phyloP scores from a whole-genome alignment of 2,888 invertebrate species.

The Coenonympha arcania region DNA sequence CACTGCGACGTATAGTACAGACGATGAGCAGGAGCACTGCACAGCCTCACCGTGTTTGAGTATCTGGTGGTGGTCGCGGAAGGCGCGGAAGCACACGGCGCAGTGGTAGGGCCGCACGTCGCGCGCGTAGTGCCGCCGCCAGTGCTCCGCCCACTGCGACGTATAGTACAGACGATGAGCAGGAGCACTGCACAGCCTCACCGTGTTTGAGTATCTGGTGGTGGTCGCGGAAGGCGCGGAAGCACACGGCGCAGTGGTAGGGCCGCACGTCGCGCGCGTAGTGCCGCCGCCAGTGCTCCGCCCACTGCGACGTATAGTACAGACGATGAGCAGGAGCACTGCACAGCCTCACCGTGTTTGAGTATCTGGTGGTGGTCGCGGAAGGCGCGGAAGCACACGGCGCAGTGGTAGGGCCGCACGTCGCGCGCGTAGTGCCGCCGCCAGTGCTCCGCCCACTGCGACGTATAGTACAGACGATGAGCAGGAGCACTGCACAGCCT shows the following conservation, averaged over 20 bases:
- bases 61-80: constrained; percentile 57
- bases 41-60: constrained; percentile 54
- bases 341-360: constrained; percentile 49
- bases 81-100: constrained; percentile 61
- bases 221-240: constrained; percentile 59
- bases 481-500: constrained; percentile 4
- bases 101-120: constrained; percentile 64
- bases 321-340: no score
- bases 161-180: no score
- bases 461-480: no score
- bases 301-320: no score
- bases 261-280: constrained; percentile 60
- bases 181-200: constrained; percentile 26
- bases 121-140: constrained; percentile 58
- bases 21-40: no score
- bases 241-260: constrained; percentile 63
- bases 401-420: constrained; percentile 60
- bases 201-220: constrained; percentile 63
- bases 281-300: constrained; percentile 56
- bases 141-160: constrained; percentile 55
- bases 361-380: constrained; percentile 57
- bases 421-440: constrained; percentile 58
- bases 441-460: constrained; percentile 59
- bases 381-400: constrained; percentile 63
- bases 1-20: no score